Percentiles rank a stretch among this genome's conserved stretches.
These are phyloP conservation scores for Phthorimaea operculella DNA, from an alignment of 1,140 invertebrate species.

Conservation along the genomic window DNA sequence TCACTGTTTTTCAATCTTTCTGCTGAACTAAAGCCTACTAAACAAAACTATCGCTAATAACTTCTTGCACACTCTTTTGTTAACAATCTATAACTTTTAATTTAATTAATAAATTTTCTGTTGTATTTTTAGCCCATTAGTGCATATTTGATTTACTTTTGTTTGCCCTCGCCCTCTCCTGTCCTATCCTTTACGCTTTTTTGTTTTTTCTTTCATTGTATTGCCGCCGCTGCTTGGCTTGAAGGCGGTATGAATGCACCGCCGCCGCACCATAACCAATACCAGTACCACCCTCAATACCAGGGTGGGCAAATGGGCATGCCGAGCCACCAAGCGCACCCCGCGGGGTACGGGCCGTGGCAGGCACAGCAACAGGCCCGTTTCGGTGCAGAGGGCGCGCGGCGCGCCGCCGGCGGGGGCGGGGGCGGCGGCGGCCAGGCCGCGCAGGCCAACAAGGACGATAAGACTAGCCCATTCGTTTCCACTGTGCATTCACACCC, in stretches of 20 bases:
- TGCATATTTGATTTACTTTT: conserved; percentile 49
- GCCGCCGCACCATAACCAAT: conserved; percentile 59
- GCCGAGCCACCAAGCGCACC: conserved; percentile 25
- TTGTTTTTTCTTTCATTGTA: conserved; percentile 65
- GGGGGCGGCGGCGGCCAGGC: conserved; percentile 47
- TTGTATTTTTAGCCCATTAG: conserved; percentile 23
- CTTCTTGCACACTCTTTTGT: conserved; percentile 37
- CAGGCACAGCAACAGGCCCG: conserved; percentile 37
- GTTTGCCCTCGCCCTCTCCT: conserved; percentile 46
- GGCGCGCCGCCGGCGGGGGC: conserved; percentile 35
- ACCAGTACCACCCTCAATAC: conserved; percentile 61
- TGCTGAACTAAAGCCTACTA: conserved; percentile 51
- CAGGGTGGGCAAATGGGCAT: conserved; percentile 41
- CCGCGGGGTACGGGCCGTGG: conserved; percentile 38
- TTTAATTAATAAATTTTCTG: conserved; percentile 18
- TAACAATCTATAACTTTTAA: conserved; percentile 13
- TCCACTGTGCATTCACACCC: conserved; percentile 91
- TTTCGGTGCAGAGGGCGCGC: conserved; percentile 63
- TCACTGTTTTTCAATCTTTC: conserved; percentile 28
- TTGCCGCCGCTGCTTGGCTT: conserved; percentile 64
- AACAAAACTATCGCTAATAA: conserved; percentile 38
- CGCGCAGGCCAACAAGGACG: conserved; percentile 67
- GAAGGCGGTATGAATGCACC: conserved; percentile 69
- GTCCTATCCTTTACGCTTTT: conserved; percentile 62
- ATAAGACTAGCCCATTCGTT: conserved; percentile 85